phyloP scores from a whole-genome alignment of 2,113 vertebrate genomes.

The Tiliqua scincoides region DNA sequence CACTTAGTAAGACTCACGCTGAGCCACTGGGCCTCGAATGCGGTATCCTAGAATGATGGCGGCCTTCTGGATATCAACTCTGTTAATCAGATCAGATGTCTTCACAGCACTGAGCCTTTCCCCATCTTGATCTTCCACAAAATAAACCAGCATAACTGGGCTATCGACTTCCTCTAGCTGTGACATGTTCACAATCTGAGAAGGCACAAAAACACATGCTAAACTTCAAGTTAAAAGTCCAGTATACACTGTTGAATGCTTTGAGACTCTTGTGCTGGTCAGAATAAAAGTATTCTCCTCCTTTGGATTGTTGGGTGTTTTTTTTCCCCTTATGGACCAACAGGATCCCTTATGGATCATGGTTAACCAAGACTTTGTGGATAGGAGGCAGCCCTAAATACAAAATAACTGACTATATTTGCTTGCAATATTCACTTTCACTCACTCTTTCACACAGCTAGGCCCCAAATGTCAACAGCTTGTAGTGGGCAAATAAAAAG shows the following conservation, averaged over 20 bases:
- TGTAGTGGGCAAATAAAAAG: too few species aligned
- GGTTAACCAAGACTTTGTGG: too few species aligned
- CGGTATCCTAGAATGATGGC: slow-evolving; percentile 97
- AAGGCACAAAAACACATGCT: slow-evolving; percentile 34
- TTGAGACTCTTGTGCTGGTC: too few species aligned
- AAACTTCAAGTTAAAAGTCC: slow-evolving; percentile 3
- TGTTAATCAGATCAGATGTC: slow-evolving; percentile 88
- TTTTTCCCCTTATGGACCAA: too few species aligned
- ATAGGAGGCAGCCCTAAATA: too few species aligned
- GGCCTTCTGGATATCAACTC: slow-evolving; percentile 90
- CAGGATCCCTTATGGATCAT: too few species aligned
- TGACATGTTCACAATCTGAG: slow-evolving; percentile 89
- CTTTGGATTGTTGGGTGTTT: too few species aligned
- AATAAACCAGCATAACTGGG: slow-evolving; percentile 93
- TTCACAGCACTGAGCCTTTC: slow-evolving; percentile 84
- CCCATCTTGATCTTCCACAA: slow-evolving; percentile 89
- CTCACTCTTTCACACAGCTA: too few species aligned
- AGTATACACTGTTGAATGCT: neutral
- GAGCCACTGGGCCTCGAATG: slow-evolving; percentile 89
- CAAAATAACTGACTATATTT: too few species aligned
- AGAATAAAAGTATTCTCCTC: too few species aligned
- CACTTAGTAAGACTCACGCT: slow-evolving; percentile 82
- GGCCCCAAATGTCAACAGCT: too few species aligned
- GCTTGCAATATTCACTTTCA: too few species aligned
- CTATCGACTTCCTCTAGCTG: slow-evolving; percentile 83